These are phyloP conservation scores for Miichthys miiuy DNA, from an alignment of 2,797 vertebrate genomes.

Conservation along the genomic window DNA sequence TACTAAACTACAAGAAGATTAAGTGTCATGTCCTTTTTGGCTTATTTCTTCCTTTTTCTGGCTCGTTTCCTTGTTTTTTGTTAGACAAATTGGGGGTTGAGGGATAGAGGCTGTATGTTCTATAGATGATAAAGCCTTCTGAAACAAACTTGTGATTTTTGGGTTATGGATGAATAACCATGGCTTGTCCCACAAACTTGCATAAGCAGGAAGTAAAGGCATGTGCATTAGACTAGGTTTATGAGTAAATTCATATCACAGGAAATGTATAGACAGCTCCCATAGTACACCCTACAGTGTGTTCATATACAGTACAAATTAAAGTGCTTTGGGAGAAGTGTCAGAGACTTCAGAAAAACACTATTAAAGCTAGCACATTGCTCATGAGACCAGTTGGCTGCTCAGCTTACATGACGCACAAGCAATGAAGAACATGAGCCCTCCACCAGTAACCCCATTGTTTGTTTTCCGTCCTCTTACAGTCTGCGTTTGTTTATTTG, in stretches of 20 bases:
- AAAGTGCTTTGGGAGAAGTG: conserved; percentile 13
- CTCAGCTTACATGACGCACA: conserved; percentile 28
- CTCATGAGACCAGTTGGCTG: conserved; percentile 51
- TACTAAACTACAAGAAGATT: background rate
- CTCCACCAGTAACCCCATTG: conserved; percentile 32
- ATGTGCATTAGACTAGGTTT: background rate
- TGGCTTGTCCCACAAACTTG: background rate
- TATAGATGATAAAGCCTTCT: background rate
- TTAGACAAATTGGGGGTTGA: background rate
- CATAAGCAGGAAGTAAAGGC: background rate
- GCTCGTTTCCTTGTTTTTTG: background rate
- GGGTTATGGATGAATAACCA: background rate
- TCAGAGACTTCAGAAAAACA: conserved; percentile 34
- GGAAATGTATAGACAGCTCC: background rate
- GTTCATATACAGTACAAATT: conserved; percentile 31
- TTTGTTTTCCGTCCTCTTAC: conserved; percentile 55
- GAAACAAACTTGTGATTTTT: background rate
- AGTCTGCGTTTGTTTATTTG: conserved; percentile 67
- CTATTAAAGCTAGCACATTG: conserved; percentile 63
- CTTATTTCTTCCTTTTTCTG: background rate
- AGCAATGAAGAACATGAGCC: background rate
- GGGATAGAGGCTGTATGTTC: background rate
- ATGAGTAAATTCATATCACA: background rate
- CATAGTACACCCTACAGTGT: conserved; percentile 4
- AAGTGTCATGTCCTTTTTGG: background rate